These are phyloP conservation scores for Dioctria linearis DNA, from an alignment of 2,888 invertebrate species.

Conservation along the genomic window DNA sequence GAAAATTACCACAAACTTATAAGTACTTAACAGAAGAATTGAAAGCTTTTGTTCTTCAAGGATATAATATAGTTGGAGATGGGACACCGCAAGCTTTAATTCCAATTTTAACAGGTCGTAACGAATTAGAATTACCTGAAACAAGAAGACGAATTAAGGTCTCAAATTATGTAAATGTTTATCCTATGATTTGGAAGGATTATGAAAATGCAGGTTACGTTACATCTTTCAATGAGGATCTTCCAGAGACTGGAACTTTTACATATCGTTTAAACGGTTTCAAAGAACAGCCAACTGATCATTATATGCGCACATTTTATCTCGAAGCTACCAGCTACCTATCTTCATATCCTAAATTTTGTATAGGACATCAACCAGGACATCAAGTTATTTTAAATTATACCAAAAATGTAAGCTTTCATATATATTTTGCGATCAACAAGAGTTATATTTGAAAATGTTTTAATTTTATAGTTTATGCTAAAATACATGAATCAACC, in stretches of 20 bases:
- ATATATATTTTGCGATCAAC: not conserved
- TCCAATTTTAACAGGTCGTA: conserved; percentile 88
- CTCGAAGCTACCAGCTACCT: conserved; percentile 76
- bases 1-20: conserved; percentile 84
- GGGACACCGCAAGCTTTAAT: conserved; percentile 90
- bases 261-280: conserved; percentile 93
- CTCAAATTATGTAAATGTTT: conserved; percentile 80
- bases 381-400: conserved; percentile 79
- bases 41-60: conserved; percentile 78
- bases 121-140: conserved; percentile 90
- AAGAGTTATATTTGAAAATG: not conserved
- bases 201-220: conserved; percentile 80
- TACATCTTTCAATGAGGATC: conserved; percentile 91
- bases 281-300: conserved; percentile 86
- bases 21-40: conserved; percentile 77
- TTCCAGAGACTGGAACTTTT: conserved; percentile 87
- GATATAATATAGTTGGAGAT: conserved; percentile 89
- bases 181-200: conserved; percentile 90
- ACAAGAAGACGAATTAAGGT: conserved; percentile 79
- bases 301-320: conserved; percentile 89
- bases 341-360: conserved; percentile 74
- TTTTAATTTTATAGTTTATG: conserved; percentile 71
- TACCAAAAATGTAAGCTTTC: conserved; percentile 75
- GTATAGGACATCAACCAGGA: conserved; percentile 81
- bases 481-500: conserved; percentile 77